phyloP scores from a whole-genome alignment of 2,888 invertebrate genomes.

The Sinodicranocentrus sp. region DNA sequence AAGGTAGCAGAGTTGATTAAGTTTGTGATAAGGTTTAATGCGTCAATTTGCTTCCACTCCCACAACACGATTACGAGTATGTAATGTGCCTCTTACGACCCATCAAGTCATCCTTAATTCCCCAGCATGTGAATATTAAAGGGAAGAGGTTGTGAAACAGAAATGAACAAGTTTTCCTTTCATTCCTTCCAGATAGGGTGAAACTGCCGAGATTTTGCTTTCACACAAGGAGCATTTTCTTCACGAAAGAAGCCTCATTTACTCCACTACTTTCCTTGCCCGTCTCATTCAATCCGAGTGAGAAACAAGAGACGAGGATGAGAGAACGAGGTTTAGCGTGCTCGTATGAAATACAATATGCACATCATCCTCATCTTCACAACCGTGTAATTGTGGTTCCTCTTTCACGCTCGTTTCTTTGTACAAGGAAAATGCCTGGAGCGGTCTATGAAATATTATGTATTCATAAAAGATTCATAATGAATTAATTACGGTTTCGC shows the following conservation, averaged over 20 bases:
- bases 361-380: slow-evolving; percentile 37
- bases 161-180: slow-evolving; percentile 18
- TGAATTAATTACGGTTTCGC: slow-evolving; percentile 59
- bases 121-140: slow-evolving; percentile 36
- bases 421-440: slow-evolving; percentile 18
- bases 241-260: slow-evolving; percentile 1
- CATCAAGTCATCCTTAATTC: slow-evolving; percentile 45
- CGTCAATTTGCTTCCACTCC: slow-evolving; percentile 29
- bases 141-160: slow-evolving; percentile 7
- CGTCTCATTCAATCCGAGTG: slow-evolving; percentile 11
- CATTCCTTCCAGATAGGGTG: neutral
- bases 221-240: neutral
- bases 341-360: slow-evolving; percentile 4
- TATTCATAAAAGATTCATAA: slow-evolving; percentile 48
- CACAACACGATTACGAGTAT: neutral
- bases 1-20: slow-evolving; percentile 49
- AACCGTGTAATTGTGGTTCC: slow-evolving; percentile 41
- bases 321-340: neutral
- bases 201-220: slow-evolving; percentile 10
- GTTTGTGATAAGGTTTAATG: slow-evolving; percentile 40
- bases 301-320: neutral
- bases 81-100: slow-evolving; percentile 46
- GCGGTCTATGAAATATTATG: slow-evolving; percentile 30
- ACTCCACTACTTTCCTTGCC: neutral
- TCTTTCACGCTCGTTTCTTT: slow-evolving; percentile 7